Evolutionary conservation across 2,888 invertebrate species (phyloP).

Genomic region (Caenorhabditis afra): DNA sequence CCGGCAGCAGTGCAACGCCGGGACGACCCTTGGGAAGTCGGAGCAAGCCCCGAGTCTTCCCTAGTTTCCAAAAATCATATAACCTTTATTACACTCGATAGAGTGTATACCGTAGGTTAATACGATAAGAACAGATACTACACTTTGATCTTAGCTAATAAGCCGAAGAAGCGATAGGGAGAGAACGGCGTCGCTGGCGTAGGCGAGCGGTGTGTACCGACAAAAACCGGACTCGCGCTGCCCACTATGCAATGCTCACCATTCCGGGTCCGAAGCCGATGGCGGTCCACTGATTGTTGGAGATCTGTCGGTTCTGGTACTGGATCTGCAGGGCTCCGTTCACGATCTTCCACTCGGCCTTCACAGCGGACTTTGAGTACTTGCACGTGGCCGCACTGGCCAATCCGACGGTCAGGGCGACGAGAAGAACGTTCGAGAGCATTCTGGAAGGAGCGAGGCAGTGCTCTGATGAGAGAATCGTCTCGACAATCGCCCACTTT

Average conservation of each 20-base stretch:
- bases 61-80: conserved; percentile 54
- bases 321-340: conserved; percentile 45
- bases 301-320: conserved; percentile 37
- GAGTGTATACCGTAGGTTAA: conserved; percentile 62
- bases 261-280: conserved; percentile 57
- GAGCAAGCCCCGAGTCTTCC: conserved; percentile 61
- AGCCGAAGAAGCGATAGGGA: conserved; percentile 58
- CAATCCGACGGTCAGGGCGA: conserved; percentile 13
- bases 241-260: conserved; percentile 20
- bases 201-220: too few relatives aligned
- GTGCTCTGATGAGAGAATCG: too few relatives aligned
- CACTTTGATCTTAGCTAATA: conserved; percentile 65
- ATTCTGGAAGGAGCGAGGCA: too few relatives aligned
- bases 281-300: conserved; percentile 59
- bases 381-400: conserved; percentile 27
- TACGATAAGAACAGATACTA: conserved; percentile 65
- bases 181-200: too few relatives aligned
- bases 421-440: conserved; percentile 12
- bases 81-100: conserved; percentile 59
- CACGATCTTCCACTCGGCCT: conserved; percentile 36
- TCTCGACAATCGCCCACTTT: conserved; percentile 4
- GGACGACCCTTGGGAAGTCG: conserved; percentile 61
- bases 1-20: conserved; percentile 60
- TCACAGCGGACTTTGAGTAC: conserved; percentile 16
- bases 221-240: too few relatives aligned